Base-by-base conservation (phyloP, 2,797 vertebrate species). In the Malacoraja senta region DNA sequence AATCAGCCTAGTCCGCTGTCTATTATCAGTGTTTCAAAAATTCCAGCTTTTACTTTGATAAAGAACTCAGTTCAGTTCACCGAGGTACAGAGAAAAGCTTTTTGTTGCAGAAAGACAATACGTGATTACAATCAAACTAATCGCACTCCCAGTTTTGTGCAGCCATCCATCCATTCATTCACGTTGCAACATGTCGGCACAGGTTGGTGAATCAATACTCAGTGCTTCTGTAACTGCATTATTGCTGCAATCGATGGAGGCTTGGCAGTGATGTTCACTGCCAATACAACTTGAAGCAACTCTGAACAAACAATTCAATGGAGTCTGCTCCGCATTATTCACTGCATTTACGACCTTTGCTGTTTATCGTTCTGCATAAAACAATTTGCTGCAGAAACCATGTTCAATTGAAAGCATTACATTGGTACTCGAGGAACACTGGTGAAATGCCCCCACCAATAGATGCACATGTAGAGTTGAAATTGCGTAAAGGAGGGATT, bases 141-240 rank as follows among this genome's bases (percentile, higher is more conserved):
- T 86, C 83, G 32, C 63, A n/a, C 63, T 65, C 84, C 17, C 15
- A 68, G 53, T 88, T 19, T 35, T 68, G n/a, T n/a, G 38, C n/a
- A 86, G 63, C 15, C 63, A 68, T 68, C 61, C 63, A 88, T 72
- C 19, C 71, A 88, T 72, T 3, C 71, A 88, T 9, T 35, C 63
- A 88, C 65, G n/a, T 88, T 68, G 68, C 65, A 63, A 68, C 84
- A 19, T 68, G 61, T 65, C 2, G 32, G 84, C n/a, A 35, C n/a
- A 68, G 84, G 84, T 35, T 68, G 84, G 32, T 63, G 68, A 8
- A 88, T 63, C n/a, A 88, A 88, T 88, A 88, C 35, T 32, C n/a
- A 88, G 35, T 65, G 63, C 6, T 35, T 65, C 35, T 86, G 84
- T 88, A 68, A 63, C n/a, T 68, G 84, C 7, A 35, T n/a, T 88